Evolutionary conservation across 2,113 vertebrate species (phyloP).

Genomic region (Ceyx melanurus): DNA sequence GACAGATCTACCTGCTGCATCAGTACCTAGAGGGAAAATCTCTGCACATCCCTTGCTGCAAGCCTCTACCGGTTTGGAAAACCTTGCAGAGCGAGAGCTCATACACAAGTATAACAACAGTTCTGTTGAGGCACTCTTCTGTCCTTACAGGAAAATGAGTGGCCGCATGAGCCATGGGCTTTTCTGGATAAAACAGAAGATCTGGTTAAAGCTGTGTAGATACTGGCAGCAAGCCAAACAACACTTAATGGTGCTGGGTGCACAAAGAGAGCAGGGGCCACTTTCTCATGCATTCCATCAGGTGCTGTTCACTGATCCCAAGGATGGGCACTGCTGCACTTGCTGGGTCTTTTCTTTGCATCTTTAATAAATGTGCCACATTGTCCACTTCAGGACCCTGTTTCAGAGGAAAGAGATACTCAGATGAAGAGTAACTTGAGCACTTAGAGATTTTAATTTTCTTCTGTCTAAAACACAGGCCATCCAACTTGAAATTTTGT

Average conservation of each 20-base stretch:
- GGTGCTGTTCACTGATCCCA: accelerated
- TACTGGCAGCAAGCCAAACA: not conserved
- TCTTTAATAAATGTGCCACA: not conserved
- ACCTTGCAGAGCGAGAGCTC: not conserved
- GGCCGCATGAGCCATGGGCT: not conserved
- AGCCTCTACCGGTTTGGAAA: not conserved
- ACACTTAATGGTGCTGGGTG: not conserved
- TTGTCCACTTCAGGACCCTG: not conserved
- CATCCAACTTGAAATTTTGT: conserved; percentile 20
- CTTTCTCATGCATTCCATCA: not conserved
- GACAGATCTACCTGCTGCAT: not conserved
- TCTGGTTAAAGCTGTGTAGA: not conserved
- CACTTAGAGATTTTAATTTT: not conserved
- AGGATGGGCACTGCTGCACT: not conserved
- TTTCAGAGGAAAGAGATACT: not conserved
- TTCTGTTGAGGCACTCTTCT: not conserved
- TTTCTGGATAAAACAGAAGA: not conserved
- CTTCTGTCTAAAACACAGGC: not conserved
- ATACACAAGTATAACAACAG: not conserved
- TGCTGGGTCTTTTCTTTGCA: not conserved
- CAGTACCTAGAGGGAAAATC: not conserved
- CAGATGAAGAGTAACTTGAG: not conserved
- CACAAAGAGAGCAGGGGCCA: not conserved
- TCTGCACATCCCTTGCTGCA: accelerated
- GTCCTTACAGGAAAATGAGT: not conserved